Conservation (phyloP, 1,140 invertebrate genomes). For the Papilio dardanus region DNA sequence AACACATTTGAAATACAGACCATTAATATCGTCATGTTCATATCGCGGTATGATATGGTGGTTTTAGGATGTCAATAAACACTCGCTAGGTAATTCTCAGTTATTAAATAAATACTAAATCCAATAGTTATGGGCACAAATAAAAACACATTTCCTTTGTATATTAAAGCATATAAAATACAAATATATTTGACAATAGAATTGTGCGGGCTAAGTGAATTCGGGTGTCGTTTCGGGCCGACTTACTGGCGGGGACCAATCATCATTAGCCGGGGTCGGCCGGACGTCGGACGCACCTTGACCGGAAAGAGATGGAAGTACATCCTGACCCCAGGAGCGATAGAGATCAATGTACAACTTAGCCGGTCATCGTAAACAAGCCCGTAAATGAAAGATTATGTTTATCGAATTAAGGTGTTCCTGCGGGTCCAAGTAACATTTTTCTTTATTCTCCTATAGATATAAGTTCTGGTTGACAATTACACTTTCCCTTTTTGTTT, state of each 20-base stretch:
- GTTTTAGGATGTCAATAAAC: neutral
- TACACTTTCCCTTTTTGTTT: conserved; percentile 36
- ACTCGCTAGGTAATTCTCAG: neutral
- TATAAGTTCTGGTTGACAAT: conserved; percentile 59
- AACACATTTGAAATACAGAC: neutral
- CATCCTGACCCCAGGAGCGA: conserved; percentile 34
- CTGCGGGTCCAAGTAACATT: conserved; percentile 71
- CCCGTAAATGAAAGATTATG: conserved; percentile 80
- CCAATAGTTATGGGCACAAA: neutral
- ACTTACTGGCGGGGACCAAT: conserved; percentile 69
- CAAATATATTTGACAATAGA: conserved; percentile 18
- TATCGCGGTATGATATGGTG: neutral
- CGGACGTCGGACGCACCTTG: conserved; percentile 62
- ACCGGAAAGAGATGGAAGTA: conserved; percentile 51
- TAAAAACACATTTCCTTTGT: neutral
- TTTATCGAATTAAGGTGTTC: conserved; percentile 79
- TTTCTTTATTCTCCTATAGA: conserved; percentile 60
- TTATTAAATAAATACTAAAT: neutral
- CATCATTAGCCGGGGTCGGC: conserved; percentile 72
- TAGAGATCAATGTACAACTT: conserved; percentile 45
- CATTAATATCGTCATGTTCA: neutral
- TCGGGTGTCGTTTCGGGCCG: conserved; percentile 72
- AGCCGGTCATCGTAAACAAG: conserved; percentile 68
- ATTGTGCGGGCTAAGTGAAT: conserved; percentile 68
- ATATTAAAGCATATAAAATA: conserved; percentile 6